Percentiles rank a stretch among this genome's conserved stretches.
Evolutionary conservation across 2,888 invertebrate genomes (phyloP).

Genomic region (Leucoptera coffeella): DNA sequence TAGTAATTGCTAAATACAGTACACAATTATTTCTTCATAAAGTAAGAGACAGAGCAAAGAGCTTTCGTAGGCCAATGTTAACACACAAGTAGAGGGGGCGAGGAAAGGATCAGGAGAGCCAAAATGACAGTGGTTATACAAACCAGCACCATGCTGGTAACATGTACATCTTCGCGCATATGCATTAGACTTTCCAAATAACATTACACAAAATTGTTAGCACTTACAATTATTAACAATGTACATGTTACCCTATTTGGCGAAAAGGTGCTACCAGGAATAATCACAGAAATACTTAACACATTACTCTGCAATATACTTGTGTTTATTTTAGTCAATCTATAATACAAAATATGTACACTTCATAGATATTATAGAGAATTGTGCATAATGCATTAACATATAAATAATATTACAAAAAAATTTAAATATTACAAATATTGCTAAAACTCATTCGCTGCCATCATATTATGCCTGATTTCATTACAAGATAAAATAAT

Average conservation of each 20-base stretch:
- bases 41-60: too few relatives aligned
- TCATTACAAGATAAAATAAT: constrained; percentile 49
- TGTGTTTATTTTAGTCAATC: constrained; percentile 52
- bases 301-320: constrained; percentile 52
- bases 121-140: constrained; percentile 20
- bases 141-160: constrained; percentile 28
- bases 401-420: constrained; percentile 53
- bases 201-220: constrained; percentile 34
- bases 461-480: constrained; percentile 47
- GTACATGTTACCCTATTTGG: constrained; percentile 52
- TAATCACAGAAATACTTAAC: constrained; percentile 53
- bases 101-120: constrained; percentile 26
- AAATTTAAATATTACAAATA: too few relatives aligned
- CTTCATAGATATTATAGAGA: constrained; percentile 55
- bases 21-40: too few relatives aligned
- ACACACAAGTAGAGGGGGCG: too few relatives aligned
- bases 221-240: constrained; percentile 28
- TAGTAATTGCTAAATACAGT: too few relatives aligned
- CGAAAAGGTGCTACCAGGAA: constrained; percentile 56
- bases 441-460: too few relatives aligned
- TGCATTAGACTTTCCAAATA: too few relatives aligned
- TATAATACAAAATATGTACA: constrained; percentile 57
- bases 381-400: constrained; percentile 57
- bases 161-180: constrained; percentile 36
- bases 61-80: too few relatives aligned